Evolutionary conservation across 1,140 invertebrate species (phyloP), one percentile per base, ranked within the genome.

Genomic region (Mylabris phalerata): DNA sequence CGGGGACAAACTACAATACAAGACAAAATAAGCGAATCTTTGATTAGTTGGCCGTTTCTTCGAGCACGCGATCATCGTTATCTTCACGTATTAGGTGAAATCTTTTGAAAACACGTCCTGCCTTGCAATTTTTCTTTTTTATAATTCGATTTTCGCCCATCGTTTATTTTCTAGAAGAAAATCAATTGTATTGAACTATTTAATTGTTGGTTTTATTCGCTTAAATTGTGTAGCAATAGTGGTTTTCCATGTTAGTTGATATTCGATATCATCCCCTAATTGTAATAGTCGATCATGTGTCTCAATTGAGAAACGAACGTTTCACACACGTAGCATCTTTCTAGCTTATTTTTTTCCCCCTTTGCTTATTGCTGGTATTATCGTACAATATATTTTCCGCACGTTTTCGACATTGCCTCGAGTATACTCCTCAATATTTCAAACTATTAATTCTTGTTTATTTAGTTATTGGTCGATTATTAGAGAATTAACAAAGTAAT

Each of bases 211-310:
- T 19, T 19, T 19, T 19, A 19, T 19, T 19, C 19, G 19, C 19
- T 19, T 19, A 19, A 40, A 13, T 40, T 24, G 38, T 19, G 32
- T 32, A 32, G 32, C 32, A 32, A 32, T 59, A 59, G 57, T 59
- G 57, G 50, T 59, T 59, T 59, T 59, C 40, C 57, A 48, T 59
- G 57, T 59, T 46, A 46, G 13, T 50, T 49, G 57, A 54, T 45
- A 59, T 50, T 40, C 50, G 57, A 59, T 59, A 59, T 59, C 46
- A 59, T 59, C 50, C 50, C 40, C 42, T 48, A 55, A 43, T 43
- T 32, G 13, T 26, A 46, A 41, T 52, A 54, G 50, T 59, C 57
- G 44, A 40, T 59, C 57, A 59, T 54, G 50, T 51, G 52, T 44
- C 44, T 55, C 32, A 46, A 38, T 19, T 32, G 32, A 4, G 32